Base-by-base conservation (phyloP, 2,797 vertebrate species). In the Siniperca undulata region DNA sequence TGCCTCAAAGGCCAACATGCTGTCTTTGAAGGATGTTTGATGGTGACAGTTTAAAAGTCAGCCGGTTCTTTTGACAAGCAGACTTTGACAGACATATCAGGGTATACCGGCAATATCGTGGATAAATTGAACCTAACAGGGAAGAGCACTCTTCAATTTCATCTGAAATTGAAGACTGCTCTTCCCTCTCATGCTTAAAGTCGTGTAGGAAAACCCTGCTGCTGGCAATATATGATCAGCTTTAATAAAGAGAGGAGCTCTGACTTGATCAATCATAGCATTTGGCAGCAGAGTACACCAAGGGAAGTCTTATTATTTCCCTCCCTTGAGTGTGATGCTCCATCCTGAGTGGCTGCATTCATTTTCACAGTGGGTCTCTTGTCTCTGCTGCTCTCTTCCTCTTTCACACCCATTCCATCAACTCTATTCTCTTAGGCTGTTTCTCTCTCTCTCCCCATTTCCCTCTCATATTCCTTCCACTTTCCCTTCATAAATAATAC, bases 201-300 rank as follows among this genome's bases (percentile, higher is more conserved):
- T 65, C 19, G 14, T 71, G 89, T 76, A 81, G 81, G 81, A 88
- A 83, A 79, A 78, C 55, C 60, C 73, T 9, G 74, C 90, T 83
- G 65, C 55, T 46, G 78, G 83, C 66, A 22, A 77, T 78, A 83
- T 79, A 65, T 82, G 86, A 90, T 87, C 78, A 83, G 75, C 64
- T 70, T 81, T 92, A 92, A 95, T 95, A 93, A 95, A 92, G 87
- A 86, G 60, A 71, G 24, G 17, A 70, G 85, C 74, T 73, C 83
- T 71, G 85, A 91, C 88, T 92, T 93, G 89, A 94, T 95, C 93
- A 92, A 92, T 94, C 92, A 91, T 64, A 78, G 76, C 82, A 42
- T 93, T 86, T 89, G 87, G 80, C 77, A 77, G 83, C 77, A 40
- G 65, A 72, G 74, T 36, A 24, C 84, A 83, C 80, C 61, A 20